These are phyloP conservation scores for Ceyx melanurus DNA, from an alignment of 2,113 vertebrate species.

Conservation along the genomic window DNA sequence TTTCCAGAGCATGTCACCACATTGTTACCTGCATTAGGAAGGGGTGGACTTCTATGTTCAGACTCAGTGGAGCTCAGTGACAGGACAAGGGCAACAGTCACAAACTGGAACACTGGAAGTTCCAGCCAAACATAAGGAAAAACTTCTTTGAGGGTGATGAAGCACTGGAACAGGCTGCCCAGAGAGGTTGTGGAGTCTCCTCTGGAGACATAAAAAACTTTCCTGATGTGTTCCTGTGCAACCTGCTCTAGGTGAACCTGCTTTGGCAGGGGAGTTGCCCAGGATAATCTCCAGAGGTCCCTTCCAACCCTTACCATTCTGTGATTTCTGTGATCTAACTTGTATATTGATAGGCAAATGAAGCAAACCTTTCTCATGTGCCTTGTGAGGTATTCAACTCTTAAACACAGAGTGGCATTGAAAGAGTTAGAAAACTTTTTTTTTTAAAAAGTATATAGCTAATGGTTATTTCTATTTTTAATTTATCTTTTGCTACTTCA, in stretches of 20 bases:
- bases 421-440: background rate
- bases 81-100: too few relatives aligned
- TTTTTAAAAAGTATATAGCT: background rate
- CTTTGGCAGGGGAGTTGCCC: background rate
- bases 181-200: background rate
- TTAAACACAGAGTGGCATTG: background rate
- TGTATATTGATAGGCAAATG: background rate
- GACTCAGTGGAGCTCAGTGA: background rate
- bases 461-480: conserved; percentile 5
- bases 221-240: background rate
- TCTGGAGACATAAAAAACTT: background rate
- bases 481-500: background rate
- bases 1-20: background rate
- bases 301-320: background rate
- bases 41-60: background rate
- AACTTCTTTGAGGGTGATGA: background rate
- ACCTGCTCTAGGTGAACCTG: background rate
- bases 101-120: background rate
- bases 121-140: background rate
- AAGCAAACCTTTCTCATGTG: background rate
- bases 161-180: background rate
- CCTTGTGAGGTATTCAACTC: background rate
- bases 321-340: background rate
- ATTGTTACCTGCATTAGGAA: background rate
- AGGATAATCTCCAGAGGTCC: background rate